Evolutionary conservation across 2,113 vertebrate species (phyloP).

Genomic region (Cnemophilus loriae): DNA sequence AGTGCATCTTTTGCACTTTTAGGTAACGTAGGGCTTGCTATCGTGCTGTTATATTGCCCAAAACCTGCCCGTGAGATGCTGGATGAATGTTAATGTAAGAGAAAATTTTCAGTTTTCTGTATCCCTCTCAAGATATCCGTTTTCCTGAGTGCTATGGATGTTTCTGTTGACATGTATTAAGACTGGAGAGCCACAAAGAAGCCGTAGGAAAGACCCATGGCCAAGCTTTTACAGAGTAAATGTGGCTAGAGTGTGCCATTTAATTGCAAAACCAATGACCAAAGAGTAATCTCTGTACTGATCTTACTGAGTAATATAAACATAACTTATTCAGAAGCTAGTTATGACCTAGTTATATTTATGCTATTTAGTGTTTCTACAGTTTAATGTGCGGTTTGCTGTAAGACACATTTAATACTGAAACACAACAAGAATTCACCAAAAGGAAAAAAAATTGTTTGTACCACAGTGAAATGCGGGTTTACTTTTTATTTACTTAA

Average conservation of each 20-base stretch:
- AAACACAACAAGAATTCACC: neutral
- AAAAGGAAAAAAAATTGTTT: neutral
- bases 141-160: neutral
- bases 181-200: neutral
- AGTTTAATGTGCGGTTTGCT: neutral
- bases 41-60: neutral
- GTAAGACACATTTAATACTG: neutral
- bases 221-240: neutral
- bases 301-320: neutral
- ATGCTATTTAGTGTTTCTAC: neutral
- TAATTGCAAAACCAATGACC: neutral
- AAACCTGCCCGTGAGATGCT: neutral
- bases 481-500: neutral
- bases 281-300: neutral
- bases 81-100: neutral
- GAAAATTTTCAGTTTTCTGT: neutral
- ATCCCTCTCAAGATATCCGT: neutral
- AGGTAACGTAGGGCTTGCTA: accelerated
- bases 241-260: neutral
- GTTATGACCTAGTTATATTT: neutral
- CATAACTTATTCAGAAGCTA: neutral
- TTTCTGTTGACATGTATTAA: neutral
- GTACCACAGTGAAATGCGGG: neutral
- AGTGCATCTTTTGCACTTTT: neutral
- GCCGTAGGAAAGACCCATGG: neutral